Conservation (phyloP, 1,140 invertebrate genomes). For the Caenorhabditis remanei region DNA sequence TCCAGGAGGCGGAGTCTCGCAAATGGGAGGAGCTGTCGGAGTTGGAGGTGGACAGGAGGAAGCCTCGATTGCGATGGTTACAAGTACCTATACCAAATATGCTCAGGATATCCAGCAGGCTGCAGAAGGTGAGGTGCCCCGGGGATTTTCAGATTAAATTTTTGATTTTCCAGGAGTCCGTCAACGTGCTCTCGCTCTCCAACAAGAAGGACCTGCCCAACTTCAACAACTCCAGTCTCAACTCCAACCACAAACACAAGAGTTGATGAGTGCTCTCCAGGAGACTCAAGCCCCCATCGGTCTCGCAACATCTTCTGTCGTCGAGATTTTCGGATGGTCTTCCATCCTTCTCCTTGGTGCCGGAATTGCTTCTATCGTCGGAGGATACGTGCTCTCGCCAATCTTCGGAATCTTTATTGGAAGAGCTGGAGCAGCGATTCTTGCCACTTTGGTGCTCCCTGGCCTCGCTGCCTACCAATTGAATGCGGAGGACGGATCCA, state of each 20-base stretch:
- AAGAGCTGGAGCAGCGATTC: conserved; percentile 19
- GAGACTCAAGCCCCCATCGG: conserved; percentile 34
- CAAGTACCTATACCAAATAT: conserved; percentile 16
- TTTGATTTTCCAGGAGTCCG: conserved; percentile 10
- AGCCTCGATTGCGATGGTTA: conserved; percentile 2
- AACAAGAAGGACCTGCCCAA: conserved; percentile 45
- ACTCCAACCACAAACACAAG: conserved; percentile 43
- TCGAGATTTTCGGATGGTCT: conserved; percentile 52
- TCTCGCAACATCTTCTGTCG: conserved; percentile 14
- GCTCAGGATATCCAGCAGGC: conserved; percentile 47
- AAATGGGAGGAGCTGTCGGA: neutral
- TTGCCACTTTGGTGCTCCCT: conserved; percentile 11
- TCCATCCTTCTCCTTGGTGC: conserved; percentile 39
- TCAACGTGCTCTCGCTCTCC: conserved; percentile 7
- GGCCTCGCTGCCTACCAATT: conserved; percentile 1
- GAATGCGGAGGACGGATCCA: conserved; percentile 43
- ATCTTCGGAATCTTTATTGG: conserved; percentile 51
- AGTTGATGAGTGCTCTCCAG: conserved; percentile 11
- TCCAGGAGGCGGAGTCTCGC: no score
- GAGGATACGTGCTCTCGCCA: conserved; percentile 40
- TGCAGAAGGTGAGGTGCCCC: conserved; percentile 4
- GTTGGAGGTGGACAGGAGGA: neutral
- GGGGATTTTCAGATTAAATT: no score
- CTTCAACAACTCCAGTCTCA: conserved; percentile 33
- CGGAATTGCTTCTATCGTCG: neutral